phyloP scores from a whole-genome alignment of 1,140 invertebrate genomes.

The Macrosteles quadrilineatus region DNA sequence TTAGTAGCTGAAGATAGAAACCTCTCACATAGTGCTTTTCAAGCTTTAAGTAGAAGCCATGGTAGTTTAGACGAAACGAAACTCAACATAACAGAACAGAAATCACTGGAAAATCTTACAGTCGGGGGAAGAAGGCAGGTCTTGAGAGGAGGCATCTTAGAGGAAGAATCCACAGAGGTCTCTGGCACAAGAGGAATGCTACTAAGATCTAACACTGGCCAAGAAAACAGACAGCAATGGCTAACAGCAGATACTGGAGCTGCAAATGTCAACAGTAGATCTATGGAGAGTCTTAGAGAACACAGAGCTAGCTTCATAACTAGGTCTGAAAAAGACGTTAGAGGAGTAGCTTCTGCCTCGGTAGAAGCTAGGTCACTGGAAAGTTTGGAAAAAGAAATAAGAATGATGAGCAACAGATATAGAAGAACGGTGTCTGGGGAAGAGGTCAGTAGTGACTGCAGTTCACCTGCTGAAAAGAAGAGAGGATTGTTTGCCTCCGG shows the following conservation, averaged over 20 bases:
- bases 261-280: conserved; percentile 59
- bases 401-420: conserved; percentile 51
- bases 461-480: conserved; percentile 59
- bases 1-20: conserved; percentile 2
- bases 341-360: conserved; percentile 52
- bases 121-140: conserved; percentile 15
- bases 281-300: conserved; percentile 61
- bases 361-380: conserved; percentile 56
- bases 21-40: conserved; percentile 16
- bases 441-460: conserved; percentile 44
- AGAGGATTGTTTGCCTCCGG: conserved; percentile 64
- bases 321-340: conserved; percentile 63
- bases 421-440: conserved; percentile 61
- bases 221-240: conserved; percentile 53
- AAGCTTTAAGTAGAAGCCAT: conserved; percentile 22
- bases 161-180: conserved; percentile 12
- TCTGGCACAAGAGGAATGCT: not conserved
- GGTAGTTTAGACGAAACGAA: conserved; percentile 21
- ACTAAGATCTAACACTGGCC: not conserved
- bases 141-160: not conserved
- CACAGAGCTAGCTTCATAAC: conserved; percentile 59
- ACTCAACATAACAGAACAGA: conserved; percentile 18
- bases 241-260: conserved; percentile 53
- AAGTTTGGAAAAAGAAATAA: conserved; percentile 57
- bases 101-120: conserved; percentile 19